Evolutionary conservation across 2,113 vertebrate genomes (phyloP).

Genomic region (Anguilla japonica): DNA sequence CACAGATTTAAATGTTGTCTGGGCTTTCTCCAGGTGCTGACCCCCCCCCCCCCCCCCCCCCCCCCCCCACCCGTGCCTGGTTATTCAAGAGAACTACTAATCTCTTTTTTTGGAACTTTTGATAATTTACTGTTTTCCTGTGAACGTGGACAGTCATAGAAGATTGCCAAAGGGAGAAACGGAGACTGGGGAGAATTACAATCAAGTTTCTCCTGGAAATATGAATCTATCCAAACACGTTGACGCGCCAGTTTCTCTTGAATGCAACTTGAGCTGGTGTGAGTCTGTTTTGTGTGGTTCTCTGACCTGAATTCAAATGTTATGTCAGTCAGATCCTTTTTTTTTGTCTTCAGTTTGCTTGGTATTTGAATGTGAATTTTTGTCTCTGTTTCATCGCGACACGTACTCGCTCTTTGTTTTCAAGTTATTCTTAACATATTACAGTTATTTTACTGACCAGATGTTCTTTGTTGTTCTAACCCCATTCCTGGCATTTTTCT

Average conservation of each 20-base stretch:
- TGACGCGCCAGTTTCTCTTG: not conserved
- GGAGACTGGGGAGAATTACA: constrained; percentile 5
- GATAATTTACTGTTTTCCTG: constrained; percentile 42
- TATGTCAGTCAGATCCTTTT: not conserved
- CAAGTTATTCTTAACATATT: not conserved
- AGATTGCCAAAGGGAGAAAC: constrained; percentile 16
- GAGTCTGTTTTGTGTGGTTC: not conserved
- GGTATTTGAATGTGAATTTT: not conserved
- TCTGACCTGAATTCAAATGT: not conserved
- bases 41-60: no score
- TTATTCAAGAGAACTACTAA: constrained; percentile 40
- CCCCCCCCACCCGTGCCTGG: constrained; percentile 6
- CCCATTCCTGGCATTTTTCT: not conserved
- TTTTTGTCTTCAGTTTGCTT: not conserved
- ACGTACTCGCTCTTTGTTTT: not conserved
- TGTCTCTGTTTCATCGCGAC: not conserved
- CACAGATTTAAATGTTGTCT: constrained; percentile 32
- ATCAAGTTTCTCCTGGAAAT: not conserved
- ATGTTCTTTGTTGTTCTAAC: not conserved
- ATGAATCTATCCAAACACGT: not conserved
- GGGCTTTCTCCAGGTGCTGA: constrained; percentile 14
- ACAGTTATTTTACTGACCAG: not conserved
- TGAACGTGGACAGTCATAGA: not conserved
- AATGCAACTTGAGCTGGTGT: not conserved
- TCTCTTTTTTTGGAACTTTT: constrained; percentile 33